Percentiles rank a stretch among this genome's conserved stretches.
Conservation (phyloP, 2,113 vertebrate genomes). For the Corythornis cristatus region DNA sequence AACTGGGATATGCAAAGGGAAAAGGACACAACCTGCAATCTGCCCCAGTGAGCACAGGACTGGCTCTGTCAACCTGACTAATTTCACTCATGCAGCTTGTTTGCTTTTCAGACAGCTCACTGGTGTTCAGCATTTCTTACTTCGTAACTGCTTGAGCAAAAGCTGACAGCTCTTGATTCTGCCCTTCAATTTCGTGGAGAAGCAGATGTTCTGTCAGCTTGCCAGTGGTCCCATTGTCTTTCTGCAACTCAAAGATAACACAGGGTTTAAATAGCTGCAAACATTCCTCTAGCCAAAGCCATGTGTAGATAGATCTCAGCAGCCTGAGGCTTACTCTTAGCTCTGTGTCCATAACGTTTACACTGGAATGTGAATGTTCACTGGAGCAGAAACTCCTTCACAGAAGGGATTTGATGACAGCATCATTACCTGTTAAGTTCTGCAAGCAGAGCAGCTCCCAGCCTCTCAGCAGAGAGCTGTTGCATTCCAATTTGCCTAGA, state of each 20-base stretch:
- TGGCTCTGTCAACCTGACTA: background rate
- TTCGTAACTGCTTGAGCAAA: constrained; percentile 89
- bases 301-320: background rate
- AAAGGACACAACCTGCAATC: background rate
- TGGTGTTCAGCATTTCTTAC: constrained; percentile 77
- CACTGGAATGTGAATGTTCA: background rate
- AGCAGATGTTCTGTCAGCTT: constrained; percentile 74
- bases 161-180: constrained; percentile 88
- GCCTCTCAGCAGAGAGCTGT: background rate
- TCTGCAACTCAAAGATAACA: constrained; percentile 74
- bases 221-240: constrained; percentile 83
- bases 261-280: constrained; percentile 27
- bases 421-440: background rate
- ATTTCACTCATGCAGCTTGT: background rate
- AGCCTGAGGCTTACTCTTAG: background rate
- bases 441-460: background rate
- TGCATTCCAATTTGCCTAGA: background rate
- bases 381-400: background rate
- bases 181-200: constrained; percentile 83
- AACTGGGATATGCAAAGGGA: background rate
- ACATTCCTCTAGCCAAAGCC: background rate
- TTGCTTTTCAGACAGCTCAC: background rate
- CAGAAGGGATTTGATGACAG: background rate
- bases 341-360: background rate
- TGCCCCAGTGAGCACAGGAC: background rate